phyloP scores from a whole-genome alignment of 2,113 vertebrate genomes.

The Halichoeres trimaculatus region DNA sequence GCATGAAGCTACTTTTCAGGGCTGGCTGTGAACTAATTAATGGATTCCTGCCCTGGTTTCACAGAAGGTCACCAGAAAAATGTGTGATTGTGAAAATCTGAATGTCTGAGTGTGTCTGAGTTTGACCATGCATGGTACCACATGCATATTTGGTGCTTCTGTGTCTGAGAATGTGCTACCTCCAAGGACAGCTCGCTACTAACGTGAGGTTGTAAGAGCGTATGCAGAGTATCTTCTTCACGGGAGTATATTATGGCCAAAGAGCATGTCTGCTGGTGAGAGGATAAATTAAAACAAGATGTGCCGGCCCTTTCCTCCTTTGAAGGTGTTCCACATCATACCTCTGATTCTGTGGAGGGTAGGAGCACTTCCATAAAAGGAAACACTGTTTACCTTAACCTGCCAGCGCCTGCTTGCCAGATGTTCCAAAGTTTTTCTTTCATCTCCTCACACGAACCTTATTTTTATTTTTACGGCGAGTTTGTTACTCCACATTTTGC shows the following conservation, averaged over 20 bases:
- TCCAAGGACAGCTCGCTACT: slow-evolving; percentile 32
- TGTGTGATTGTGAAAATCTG: slow-evolving; percentile 44
- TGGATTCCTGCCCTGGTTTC: slow-evolving; percentile 67
- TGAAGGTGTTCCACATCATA: slow-evolving; percentile 85
- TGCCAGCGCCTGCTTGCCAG: slow-evolving; percentile 83
- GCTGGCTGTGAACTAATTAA: slow-evolving; percentile 79
- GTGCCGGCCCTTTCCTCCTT: slow-evolving; percentile 78
- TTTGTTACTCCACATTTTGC: slow-evolving; percentile 71
- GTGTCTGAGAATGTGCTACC: slow-evolving; percentile 50
- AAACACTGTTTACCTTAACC: slow-evolving; percentile 84
- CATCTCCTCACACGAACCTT: slow-evolving; percentile 76
- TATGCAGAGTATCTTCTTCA: slow-evolving; percentile 59
- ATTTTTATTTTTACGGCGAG: slow-evolving; percentile 70
- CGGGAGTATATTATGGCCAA: slow-evolving; percentile 72
- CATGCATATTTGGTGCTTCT: slow-evolving; percentile 26
- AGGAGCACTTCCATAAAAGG: slow-evolving; percentile 81
- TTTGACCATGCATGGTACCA: slow-evolving; percentile 1
- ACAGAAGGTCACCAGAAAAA: slow-evolving; percentile 71
- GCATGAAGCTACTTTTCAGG: slow-evolving; percentile 70
- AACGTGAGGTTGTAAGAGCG: slow-evolving; percentile 42
- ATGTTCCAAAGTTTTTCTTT: slow-evolving; percentile 81
- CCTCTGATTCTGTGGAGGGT: slow-evolving; percentile 77
- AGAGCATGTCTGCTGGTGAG: slow-evolving; percentile 73
- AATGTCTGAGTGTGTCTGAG: slow-evolving; percentile 29
- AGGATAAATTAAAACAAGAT: slow-evolving; percentile 85